Percentiles rank a stretch among this genome's conserved stretches.
Evolutionary conservation across 2,113 vertebrate genomes (phyloP).

Genomic region (Protobothrops mucrosquamatus): DNA sequence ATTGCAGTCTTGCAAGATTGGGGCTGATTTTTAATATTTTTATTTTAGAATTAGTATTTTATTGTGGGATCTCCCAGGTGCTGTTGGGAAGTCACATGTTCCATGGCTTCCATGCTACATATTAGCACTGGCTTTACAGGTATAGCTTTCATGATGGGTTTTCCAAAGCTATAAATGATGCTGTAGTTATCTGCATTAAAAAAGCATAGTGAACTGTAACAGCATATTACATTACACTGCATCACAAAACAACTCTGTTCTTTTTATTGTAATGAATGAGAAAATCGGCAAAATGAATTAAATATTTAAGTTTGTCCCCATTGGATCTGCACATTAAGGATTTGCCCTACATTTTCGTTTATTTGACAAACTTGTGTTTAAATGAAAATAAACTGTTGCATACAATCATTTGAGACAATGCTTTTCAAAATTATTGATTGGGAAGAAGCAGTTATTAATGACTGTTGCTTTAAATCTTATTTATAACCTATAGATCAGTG

Average conservation of each 20-base stretch:
- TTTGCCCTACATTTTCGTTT: background rate
- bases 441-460: background rate
- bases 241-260: background rate
- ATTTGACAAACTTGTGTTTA: background rate
- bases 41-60: background rate
- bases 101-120: background rate
- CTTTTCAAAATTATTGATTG: background rate
- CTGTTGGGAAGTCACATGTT: background rate
- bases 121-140: background rate
- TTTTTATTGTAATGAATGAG: background rate
- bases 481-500: background rate
- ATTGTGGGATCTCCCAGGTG: background rate
- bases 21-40: background rate
- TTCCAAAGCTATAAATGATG: background rate
- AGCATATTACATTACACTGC: background rate
- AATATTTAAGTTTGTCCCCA: background rate
- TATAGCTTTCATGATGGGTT: background rate
- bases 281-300: too few species aligned
- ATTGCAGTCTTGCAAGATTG: background rate
- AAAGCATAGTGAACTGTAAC: background rate
- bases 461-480: background rate
- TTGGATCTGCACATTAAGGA: constrained; percentile 26
- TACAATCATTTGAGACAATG: background rate
- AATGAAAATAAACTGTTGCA: background rate
- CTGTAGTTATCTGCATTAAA: background rate